Evolutionary conservation across 2,113 vertebrate species (phyloP).

Genomic region (Ciconia boyciana): DNA sequence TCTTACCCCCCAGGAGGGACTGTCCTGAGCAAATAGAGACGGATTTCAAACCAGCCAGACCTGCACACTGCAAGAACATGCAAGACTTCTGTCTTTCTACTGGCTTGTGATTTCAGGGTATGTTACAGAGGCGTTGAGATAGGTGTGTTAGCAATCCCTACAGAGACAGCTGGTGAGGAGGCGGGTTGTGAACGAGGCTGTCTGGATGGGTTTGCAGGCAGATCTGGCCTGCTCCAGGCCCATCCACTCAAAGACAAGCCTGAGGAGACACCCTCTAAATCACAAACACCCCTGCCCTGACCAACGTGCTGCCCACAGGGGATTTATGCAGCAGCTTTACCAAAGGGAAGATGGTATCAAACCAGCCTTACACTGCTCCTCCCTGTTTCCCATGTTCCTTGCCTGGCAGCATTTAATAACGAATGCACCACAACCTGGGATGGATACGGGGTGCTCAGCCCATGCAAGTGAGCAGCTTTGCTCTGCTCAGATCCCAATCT

Average conservation of each 20-base stretch:
- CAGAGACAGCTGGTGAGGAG: background rate
- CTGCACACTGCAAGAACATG: background rate
- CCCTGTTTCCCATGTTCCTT: background rate
- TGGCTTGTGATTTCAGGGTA: background rate
- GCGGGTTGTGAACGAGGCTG: background rate
- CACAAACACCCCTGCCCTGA: background rate
- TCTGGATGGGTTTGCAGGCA: background rate
- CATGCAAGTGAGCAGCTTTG: background rate
- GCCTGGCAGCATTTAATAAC: background rate
- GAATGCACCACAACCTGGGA: background rate
- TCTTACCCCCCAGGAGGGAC: background rate
- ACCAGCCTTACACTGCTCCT: background rate
- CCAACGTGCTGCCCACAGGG: fast-evolving
- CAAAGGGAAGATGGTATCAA: background rate
- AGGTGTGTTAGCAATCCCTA: background rate
- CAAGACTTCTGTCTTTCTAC: background rate
- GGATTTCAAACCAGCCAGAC: background rate
- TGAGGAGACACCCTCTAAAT: background rate
- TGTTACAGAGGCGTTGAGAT: background rate
- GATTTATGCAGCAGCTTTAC: background rate
- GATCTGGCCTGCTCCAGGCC: background rate
- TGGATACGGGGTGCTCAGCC: background rate
- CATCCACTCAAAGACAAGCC: background rate
- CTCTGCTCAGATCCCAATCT: background rate
- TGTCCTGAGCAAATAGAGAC: background rate